Base-by-base conservation (phyloP, 1,140 invertebrate species). In the Antheraea pernyi region DNA sequence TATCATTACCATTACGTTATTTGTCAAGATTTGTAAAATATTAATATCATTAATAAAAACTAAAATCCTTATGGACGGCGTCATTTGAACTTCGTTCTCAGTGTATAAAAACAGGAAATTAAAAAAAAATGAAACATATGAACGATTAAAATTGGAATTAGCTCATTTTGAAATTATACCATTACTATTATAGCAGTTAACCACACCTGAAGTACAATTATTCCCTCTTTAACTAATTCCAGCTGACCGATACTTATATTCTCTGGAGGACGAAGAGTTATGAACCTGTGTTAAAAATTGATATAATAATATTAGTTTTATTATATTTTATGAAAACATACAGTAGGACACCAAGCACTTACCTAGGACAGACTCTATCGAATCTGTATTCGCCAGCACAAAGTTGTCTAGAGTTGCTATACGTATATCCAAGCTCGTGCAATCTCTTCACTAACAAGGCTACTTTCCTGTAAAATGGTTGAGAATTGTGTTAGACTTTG, bases 311-410 rank as follows among this genome's bases (percentile, higher is more conserved):
- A 5, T 9, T 42, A 7, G 19, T 61, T 61, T 30, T 53, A 53
- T 53, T 13, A 53, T 16, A 2, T 16, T n/a, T 53, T 11, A 53
- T 13, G 13, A n/a, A 53, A 53, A 53, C 13, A n/a, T 13, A 0
- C 11, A 53, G 16, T 53, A 53, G 6, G 13, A 16, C 5, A 53
- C 5, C 39, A 42, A 53, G 9, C 58, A 22, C 19, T 63, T 62
- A 89, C 89, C 96, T 94, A 0, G 96, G 96, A 81, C 96, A 96
- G 3, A 96, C 89, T 11, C 94, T 92, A 80, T 97, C 96, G 88
- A 94, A 95, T 76, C 94, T 93, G 73, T 94, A 95, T 72, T 94
- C 92, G 70, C 93, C 91, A 6, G 88, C 87, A 62, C 91, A 88
- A 13, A 95, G 84, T 37, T 86, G 81, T n/a, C 82, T 83, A 8